Conservation (phyloP, 2,113 vertebrate species). For the Hyperopisus bebe region DNA sequence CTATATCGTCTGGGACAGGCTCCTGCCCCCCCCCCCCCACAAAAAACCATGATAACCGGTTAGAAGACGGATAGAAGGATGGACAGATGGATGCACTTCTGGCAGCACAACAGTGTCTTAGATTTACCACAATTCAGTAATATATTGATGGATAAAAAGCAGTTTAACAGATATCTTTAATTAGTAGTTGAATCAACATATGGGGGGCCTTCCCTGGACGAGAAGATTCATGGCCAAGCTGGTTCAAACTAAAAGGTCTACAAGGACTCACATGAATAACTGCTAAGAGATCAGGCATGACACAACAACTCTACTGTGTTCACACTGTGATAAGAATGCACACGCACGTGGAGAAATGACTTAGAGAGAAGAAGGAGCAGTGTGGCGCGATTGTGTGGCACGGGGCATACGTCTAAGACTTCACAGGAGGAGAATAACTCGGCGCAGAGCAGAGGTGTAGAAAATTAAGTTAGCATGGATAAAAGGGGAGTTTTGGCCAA, state of each 20-base stretch:
- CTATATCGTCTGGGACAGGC: not conserved
- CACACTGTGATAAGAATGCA: constrained; percentile 27
- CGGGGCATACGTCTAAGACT: constrained; percentile 31
- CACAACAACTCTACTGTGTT: constrained; percentile 21
- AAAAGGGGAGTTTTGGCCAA: constrained; percentile 19
- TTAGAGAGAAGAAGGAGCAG: not conserved
- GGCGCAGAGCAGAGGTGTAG: constrained; percentile 19
- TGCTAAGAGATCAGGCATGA: constrained; percentile 11
- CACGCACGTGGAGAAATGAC: constrained; percentile 28
- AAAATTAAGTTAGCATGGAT: constrained; percentile 31
- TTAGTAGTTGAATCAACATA: not conserved
- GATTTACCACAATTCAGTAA: not conserved
- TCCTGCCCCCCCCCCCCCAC: not conserved
- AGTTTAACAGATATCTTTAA: not conserved
- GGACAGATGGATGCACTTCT: not conserved
- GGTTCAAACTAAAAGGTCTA: constrained; percentile 6
- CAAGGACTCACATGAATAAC: constrained; percentile 31
- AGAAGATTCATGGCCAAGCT: not conserved
- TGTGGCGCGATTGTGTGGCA: constrained; percentile 14
- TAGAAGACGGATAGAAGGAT: not conserved
- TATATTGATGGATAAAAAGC: not conserved
- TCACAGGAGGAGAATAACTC: constrained; percentile 31
- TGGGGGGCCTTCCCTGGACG: not conserved
- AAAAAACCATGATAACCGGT: not conserved
- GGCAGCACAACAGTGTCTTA: not conserved